Evolutionary conservation across 2,888 invertebrate genomes (phyloP).

Genomic region (Lasioglossum villosulum): DNA sequence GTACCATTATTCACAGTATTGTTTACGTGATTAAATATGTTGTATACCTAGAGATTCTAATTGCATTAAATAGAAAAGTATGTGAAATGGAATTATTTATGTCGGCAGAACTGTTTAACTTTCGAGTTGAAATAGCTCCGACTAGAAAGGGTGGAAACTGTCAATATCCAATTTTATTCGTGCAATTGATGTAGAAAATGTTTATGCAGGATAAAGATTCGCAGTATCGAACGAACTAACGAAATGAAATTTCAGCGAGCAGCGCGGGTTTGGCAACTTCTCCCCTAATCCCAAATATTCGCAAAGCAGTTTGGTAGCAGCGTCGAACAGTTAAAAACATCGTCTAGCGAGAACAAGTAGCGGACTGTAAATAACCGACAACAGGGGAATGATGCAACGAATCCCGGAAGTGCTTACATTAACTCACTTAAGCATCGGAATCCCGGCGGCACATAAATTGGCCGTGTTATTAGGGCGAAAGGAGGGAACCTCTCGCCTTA

Average conservation of each 20-base stretch:
- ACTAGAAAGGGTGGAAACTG: too few relatives aligned
- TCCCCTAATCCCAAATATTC: not conserved
- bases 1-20: too few relatives aligned
- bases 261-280: not conserved
- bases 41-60: too few relatives aligned
- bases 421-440: constrained; percentile 26
- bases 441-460: constrained; percentile 27
- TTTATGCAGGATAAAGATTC: not conserved
- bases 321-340: not conserved
- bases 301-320: not conserved
- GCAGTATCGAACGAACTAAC: not conserved
- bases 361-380: constrained; percentile 32
- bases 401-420: constrained; percentile 32
- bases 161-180: too few relatives aligned
- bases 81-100: too few relatives aligned
- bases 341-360: not conserved
- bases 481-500: constrained; percentile 7
- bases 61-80: too few relatives aligned
- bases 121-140: too few relatives aligned
- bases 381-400: not conserved
- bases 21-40: too few relatives aligned
- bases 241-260: not conserved
- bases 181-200: not conserved
- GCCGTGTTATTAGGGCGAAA: constrained; percentile 21
- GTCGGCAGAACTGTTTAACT: too few relatives aligned